These are phyloP conservation scores for Metaphire vulgaris DNA, from an alignment of 1,140 invertebrate genomes.

Conservation along the genomic window DNA sequence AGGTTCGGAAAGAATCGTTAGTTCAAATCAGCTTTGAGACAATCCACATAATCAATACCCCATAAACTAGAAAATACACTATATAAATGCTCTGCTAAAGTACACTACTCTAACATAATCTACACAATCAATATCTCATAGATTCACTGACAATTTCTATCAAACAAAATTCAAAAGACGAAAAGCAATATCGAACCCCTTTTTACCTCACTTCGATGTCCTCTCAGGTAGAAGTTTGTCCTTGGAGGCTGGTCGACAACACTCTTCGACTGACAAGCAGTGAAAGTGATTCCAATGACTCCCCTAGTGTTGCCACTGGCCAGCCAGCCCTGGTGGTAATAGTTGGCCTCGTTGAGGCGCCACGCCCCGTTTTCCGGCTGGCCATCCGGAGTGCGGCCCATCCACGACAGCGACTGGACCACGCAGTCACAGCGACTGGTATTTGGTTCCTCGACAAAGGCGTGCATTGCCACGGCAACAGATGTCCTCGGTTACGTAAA, in stretches of 20 bases:
- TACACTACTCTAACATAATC: too few species aligned
- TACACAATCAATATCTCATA: too few species aligned
- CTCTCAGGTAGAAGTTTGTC: conserved; percentile 94
- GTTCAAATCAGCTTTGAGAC: too few species aligned
- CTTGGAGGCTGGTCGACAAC: conserved; percentile 54
- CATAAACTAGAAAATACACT: too few species aligned
- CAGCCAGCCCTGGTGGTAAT: conserved; percentile 97
- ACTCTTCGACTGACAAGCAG: conserved; percentile 69
- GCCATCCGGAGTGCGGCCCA: conserved; percentile 93
- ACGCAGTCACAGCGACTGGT: conserved; percentile 90
- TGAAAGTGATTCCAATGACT: conserved; percentile 91
- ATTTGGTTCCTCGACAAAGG: conserved; percentile 77
- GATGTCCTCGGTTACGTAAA: background rate
- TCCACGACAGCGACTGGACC: conserved; percentile 90
- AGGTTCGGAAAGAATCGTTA: too few species aligned
- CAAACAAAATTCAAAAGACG: too few species aligned
- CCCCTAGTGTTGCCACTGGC: conserved; percentile 89
- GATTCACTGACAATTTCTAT: too few species aligned
- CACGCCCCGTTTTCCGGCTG: conserved; percentile 67
- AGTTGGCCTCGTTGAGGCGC: conserved; percentile 89
- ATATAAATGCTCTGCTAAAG: too few species aligned
- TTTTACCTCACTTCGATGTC: conserved; percentile 87
- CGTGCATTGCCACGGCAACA: conserved; percentile 49
- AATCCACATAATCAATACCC: too few species aligned
- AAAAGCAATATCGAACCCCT: too few species aligned